Evolutionary conservation across 2,888 invertebrate genomes (phyloP), one percentile per base, ranked within the genome.

Genomic region (Drosophila rellima): DNA sequence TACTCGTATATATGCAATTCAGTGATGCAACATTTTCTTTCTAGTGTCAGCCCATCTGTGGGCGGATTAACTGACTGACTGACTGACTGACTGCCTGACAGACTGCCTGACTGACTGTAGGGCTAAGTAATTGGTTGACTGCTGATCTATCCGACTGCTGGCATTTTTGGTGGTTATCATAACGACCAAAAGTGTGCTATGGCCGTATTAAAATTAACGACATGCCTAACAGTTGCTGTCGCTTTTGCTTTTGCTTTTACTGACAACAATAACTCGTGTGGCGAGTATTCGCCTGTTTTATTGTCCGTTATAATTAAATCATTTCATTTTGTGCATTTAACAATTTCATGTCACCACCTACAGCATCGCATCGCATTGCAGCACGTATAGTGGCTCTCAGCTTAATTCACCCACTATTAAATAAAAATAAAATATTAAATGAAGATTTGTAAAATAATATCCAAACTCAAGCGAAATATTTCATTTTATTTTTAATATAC

Each of bases 251-350:
- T 42, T 42, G 54, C 59, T 64, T 61, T 68, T 65, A 63, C 65
- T 66, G 74, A 70, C 82, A 77, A 73, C 86, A 84, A 82, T 86
- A 78, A 52, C 54, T 18, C 29, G 40, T 23, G 23, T 23, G 23
- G 23, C 23, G 23, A 23, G 23, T 3, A 81, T 86, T 83, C 74
- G 62, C 57, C 51, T 71, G 78, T 74, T 85, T 89, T 87, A 85
- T 85, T 85, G 89, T 85, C 82, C 74, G 85, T 82, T 84, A 89
- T 85, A 85, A 85, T 89, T 89, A 87, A 85, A 85, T 85, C 89
- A 85, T 89, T 89, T 89, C 77, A 81, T 84, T 88, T 81, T 81
- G 79, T 73, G 81, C 73, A 81, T 79, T 86, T 79, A 78, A 86
- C 84, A 83, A 78, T 88, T 78, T 68, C 71, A 62, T 78, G 82